A percentile compares a stretch with the other conserved stretches of the same genome.
Evolutionary conservation across 2,113 vertebrate species (phyloP).

Genomic region (western clawed frog (Xenopus tropicalis)): DNA sequence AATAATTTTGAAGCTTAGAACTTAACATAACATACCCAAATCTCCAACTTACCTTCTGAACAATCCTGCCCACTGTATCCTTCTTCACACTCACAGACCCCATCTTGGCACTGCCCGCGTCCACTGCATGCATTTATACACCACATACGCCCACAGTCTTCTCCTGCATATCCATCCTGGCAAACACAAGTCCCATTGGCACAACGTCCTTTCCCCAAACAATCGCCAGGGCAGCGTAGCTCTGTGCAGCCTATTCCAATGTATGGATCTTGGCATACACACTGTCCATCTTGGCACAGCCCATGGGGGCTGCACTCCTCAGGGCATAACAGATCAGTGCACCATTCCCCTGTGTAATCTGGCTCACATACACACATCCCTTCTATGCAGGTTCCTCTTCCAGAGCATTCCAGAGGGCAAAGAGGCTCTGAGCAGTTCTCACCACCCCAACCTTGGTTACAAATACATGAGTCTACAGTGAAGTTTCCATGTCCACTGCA

Average conservation of each 20-base stretch:
- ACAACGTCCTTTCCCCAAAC: constrained; percentile 84
- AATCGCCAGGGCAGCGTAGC: constrained; percentile 84
- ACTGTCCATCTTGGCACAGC: constrained; percentile 89
- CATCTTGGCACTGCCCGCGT: constrained; percentile 79
- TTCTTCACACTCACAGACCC: constrained; percentile 83
- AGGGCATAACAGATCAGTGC: constrained; percentile 82
- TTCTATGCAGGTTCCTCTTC: constrained; percentile 83
- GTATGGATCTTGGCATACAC: constrained; percentile 88
- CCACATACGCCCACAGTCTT: constrained; percentile 79
- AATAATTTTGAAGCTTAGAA: too few relatives aligned
- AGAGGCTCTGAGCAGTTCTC: constrained; percentile 90
- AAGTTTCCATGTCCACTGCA: constrained; percentile 94
- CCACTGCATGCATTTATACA: constrained; percentile 88
- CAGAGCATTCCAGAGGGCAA: constrained; percentile 87
- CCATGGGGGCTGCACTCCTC: constrained; percentile 83
- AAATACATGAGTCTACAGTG: constrained; percentile 87
- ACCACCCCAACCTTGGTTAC: constrained; percentile 87
- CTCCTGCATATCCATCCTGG: constrained; percentile 77
- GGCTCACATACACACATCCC: constrained; percentile 90
- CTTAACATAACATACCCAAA: too few relatives aligned
- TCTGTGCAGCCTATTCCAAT: constrained; percentile 82
- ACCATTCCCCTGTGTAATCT: constrained; percentile 87
- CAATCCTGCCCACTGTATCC: constrained; percentile 91
- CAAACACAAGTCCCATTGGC: constrained; percentile 85
- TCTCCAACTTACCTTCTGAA: constrained; percentile 73